Evolutionary conservation across 2,113 vertebrate genomes (phyloP).

Genomic region (Pelecanoides urinatrix): DNA sequence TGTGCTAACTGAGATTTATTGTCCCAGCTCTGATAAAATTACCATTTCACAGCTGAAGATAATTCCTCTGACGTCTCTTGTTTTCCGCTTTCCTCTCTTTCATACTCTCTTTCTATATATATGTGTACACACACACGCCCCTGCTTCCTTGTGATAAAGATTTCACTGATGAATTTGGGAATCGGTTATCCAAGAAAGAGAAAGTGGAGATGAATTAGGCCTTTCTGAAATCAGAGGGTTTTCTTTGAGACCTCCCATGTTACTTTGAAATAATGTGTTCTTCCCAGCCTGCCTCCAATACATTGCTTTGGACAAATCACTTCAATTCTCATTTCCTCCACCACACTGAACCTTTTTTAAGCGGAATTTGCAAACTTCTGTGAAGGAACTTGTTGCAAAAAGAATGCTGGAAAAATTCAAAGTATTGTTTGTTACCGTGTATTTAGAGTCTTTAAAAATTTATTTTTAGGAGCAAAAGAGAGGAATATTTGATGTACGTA

Average conservation of each 20-base stretch:
- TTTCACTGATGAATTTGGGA: background rate
- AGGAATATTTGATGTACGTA: background rate
- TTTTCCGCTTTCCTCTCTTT: background rate
- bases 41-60: background rate
- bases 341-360: background rate
- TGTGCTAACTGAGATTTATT: background rate
- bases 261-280: accelerated
- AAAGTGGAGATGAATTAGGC: background rate
- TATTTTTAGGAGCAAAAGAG: background rate
- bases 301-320: background rate
- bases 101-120: background rate
- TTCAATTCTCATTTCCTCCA: background rate
- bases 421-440: background rate
- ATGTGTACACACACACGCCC: background rate
- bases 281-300: background rate
- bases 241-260: background rate
- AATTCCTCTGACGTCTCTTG: background rate
- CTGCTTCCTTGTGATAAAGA: conserved; percentile 1
- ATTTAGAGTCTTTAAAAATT: no score
- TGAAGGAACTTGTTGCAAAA: background rate
- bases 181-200: background rate
- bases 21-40: background rate
- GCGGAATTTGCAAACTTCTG: background rate
- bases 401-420: background rate
- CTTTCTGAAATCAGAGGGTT: background rate